A percentile compares a stretch with the other conserved stretches of the same genome.
These are phyloP conservation scores for Lamellibrachia luymesi DNA, from an alignment of 1,140 invertebrate species.

Conservation along the genomic window DNA sequence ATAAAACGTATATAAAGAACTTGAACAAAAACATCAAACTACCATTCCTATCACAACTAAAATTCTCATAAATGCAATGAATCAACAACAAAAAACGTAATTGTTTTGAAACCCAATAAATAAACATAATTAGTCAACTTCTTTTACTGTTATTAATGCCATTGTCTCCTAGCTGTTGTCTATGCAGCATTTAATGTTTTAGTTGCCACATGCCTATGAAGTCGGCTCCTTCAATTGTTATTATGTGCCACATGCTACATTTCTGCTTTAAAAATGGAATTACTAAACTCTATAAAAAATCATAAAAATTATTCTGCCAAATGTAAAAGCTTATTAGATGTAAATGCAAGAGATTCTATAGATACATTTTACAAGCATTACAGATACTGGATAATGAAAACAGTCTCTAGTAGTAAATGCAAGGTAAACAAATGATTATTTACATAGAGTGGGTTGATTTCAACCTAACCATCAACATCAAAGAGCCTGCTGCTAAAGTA, in stretches of 20 bases:
- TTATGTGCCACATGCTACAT: background rate
- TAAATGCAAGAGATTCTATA: background rate
- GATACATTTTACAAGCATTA: background rate
- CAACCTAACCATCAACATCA: background rate
- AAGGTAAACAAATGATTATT: background rate
- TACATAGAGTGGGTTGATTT: background rate
- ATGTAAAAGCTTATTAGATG: background rate
- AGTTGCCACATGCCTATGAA: background rate
- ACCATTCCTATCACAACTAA: background rate
- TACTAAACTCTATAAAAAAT: background rate
- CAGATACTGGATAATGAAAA: background rate
- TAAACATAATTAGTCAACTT: background rate
- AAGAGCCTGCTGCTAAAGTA: conserved; percentile 18
- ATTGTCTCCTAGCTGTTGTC: background rate
- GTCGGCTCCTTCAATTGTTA: background rate
- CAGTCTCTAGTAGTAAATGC: background rate
- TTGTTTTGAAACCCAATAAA: background rate
- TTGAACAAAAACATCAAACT: background rate
- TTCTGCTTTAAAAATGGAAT: background rate
- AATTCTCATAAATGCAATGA: background rate
- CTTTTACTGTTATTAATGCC: background rate
- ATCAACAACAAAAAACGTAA: background rate
- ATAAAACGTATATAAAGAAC: background rate
- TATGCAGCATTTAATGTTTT: background rate
- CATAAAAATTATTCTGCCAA: background rate